phyloP scores from a whole-genome alignment of 2,888 invertebrate species.

The Eilema depressum region DNA sequence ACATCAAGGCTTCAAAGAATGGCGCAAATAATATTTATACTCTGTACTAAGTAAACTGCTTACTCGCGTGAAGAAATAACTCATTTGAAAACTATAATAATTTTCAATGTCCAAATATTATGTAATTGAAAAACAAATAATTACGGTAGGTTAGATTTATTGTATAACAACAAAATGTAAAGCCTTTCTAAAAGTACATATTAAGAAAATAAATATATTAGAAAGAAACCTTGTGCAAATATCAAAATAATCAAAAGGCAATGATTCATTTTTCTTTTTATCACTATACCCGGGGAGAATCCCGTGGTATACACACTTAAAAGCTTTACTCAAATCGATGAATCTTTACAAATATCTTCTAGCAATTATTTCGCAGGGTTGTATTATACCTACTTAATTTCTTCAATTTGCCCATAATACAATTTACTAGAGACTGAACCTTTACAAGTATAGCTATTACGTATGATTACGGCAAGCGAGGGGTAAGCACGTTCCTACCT shows the following conservation, averaged over 20 bases:
- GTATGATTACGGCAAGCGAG: background rate
- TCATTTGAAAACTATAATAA: too few species aligned
- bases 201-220: background rate
- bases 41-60: too few species aligned
- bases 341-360: background rate
- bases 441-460: conserved; percentile 16
- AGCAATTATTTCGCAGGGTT: background rate
- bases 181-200: background rate
- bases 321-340: background rate
- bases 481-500: conserved; percentile 26
- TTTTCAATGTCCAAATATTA: background rate
- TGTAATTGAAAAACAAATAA: background rate
- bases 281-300: background rate
- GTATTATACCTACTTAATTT: background rate
- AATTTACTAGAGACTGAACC: conserved; percentile 3
- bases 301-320: background rate
- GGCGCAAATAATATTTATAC: too few species aligned
- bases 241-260: background rate
- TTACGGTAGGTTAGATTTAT: background rate
- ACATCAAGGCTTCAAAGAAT: too few species aligned
- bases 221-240: background rate
- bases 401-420: conserved; percentile 1
- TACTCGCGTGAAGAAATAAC: too few species aligned
- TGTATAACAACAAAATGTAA: background rate
- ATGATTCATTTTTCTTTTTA: background rate